Evolutionary conservation across 2,888 invertebrate genomes (phyloP), one percentile per base, ranked within the genome.

Genomic region (Myathropa florea): DNA sequence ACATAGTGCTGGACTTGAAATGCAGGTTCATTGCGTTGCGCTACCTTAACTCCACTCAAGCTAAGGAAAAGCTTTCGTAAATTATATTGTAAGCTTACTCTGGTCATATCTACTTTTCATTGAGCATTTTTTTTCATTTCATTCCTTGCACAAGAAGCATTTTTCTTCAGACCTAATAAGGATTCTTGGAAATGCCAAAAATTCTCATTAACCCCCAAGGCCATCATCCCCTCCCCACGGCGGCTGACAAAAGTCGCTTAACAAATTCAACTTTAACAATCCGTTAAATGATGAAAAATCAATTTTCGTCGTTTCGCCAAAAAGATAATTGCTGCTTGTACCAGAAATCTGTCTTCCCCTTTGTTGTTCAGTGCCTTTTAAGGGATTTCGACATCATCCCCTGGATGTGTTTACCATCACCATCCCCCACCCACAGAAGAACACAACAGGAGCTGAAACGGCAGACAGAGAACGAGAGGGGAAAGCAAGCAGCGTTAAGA

Each of bases 241-340:
- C 23, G 14, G 12, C 9, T 30, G 30, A 24, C 59, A 53, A 2
- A 60, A 59, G 61, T 55, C 21, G 57, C 14, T 57, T 65, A 82
- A 39, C 53, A n/a, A 85, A 64, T 82, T 85, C 53, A 59, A 28
- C 57, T 70, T 72, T 26, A 82, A 70, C 63, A 81, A 71, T 68
- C 33, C 73, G 70, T 23, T 75, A 83, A 86, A 86, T 75, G 61
- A 61, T 18, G 75, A 83, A 86, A 85, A 86, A 86, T 86, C 86
- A 86, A 83, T 86, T 86, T 78, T 65, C 18, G 64, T 65, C 82
- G 21, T 59, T 55, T 70, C 9, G 75, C 57, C 28, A 77, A 64
- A 26, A 60, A 30, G 53, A 73, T 82, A 85, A 82, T 78, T 85
- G 72, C 78, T 59, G n/a, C 30, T 70, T 53, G 64, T 64, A 57